Evolutionary conservation across 2,113 vertebrate species (phyloP).

Genomic region (Pimephales promelas): DNA sequence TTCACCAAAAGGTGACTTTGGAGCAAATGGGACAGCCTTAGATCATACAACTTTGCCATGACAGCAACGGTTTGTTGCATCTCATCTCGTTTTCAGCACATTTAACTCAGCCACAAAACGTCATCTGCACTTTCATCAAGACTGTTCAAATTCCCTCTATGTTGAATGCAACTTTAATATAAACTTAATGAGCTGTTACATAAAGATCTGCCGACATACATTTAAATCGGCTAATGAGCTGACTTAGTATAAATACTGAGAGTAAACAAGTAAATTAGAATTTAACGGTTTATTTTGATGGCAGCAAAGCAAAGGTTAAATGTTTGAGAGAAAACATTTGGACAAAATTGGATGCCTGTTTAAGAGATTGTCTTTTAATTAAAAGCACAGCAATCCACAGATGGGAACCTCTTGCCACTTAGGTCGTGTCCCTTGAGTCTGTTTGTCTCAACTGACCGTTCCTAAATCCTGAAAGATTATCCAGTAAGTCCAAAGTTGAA

Average conservation of each 20-base stretch:
- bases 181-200: neutral
- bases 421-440: constrained; percentile 26
- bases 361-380: neutral
- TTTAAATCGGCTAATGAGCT: neutral
- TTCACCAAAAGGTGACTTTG: constrained; percentile 48
- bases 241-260: neutral
- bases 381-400: constrained; percentile 10
- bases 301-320: neutral
- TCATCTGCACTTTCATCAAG: neutral
- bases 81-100: constrained; percentile 33
- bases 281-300: neutral
- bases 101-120: constrained; percentile 27
- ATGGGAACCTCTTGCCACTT: constrained; percentile 22
- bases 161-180: neutral
- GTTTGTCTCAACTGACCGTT: constrained; percentile 44
- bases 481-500: constrained; percentile 37
- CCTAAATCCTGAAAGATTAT: constrained; percentile 50
- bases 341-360: neutral
- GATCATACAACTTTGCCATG: constrained; percentile 29
- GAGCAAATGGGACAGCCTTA: neutral
- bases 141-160: neutral
- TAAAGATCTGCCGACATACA: neutral
- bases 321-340: neutral
- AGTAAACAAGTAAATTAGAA: neutral
- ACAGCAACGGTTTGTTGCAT: constrained; percentile 17